Conservation (phyloP, 2,797 vertebrate species). For the Chanos chanos region DNA sequence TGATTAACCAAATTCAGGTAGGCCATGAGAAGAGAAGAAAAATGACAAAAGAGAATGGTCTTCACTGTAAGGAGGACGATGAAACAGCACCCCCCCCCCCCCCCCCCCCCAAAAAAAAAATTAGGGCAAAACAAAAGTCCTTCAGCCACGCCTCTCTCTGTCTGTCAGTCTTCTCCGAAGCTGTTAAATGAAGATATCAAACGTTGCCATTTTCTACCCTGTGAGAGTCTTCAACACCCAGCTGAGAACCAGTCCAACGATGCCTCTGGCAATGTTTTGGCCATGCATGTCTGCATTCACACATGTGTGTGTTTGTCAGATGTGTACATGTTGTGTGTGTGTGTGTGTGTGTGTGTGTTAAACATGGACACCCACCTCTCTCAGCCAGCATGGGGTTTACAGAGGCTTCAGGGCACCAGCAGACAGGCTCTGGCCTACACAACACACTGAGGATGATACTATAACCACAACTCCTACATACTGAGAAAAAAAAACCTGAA, state of each 20-base stretch:
- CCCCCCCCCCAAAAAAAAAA: slow-evolving; percentile 10
- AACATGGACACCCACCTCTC: slow-evolving; percentile 50
- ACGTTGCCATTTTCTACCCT: slow-evolving; percentile 47
- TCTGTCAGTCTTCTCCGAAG: slow-evolving; percentile 22
- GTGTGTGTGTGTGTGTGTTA: slow-evolving; percentile 30
- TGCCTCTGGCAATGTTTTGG: slow-evolving; percentile 47
- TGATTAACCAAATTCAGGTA: no score
- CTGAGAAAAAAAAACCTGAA: background rate
- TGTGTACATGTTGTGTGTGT: slow-evolving; percentile 14
- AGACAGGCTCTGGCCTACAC: slow-evolving; percentile 54
- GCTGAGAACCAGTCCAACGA: slow-evolving; percentile 59
- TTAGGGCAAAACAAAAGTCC: background rate
- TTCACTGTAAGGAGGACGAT: no score
- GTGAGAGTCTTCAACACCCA: slow-evolving; percentile 57
- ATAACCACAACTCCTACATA: no score
- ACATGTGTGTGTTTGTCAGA: background rate
- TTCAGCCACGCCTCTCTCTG: no score
- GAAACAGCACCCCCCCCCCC: no score
- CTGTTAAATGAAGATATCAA: slow-evolving; percentile 62
- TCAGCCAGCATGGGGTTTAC: slow-evolving; percentile 63
- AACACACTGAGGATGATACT: no score
- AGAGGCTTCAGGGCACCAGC: slow-evolving; percentile 20
- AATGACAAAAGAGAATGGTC: no score
- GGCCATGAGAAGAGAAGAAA: no score
- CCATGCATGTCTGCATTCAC: slow-evolving; percentile 33